Percentiles rank a stretch among this genome's conserved stretches.
Conservation (phyloP, 92 coral and sea anemone genomes). For the Siderastrea siderea region DNA sequence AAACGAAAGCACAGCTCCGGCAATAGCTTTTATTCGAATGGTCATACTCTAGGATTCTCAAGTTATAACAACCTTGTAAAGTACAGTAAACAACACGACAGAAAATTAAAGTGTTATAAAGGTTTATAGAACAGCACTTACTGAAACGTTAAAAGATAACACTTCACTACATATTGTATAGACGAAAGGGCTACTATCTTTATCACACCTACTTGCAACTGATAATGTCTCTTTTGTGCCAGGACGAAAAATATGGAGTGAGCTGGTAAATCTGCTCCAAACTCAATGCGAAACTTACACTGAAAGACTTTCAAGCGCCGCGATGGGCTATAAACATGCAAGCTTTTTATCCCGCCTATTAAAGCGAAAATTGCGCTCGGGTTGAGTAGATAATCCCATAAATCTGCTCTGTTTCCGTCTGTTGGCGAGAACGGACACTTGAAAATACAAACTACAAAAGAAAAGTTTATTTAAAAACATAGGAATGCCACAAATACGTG, state of each 20-base stretch:
- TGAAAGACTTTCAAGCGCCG: background rate
- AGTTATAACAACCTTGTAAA: too few relatives aligned
- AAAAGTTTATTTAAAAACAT: background rate
- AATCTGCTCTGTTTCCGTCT: background rate
- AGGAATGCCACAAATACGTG: background rate
- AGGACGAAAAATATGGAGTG: background rate
- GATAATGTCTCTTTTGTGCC: too few relatives aligned
- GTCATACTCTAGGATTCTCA: background rate
- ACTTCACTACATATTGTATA: background rate
- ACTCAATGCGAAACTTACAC: background rate
- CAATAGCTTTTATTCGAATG: background rate
- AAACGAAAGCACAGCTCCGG: background rate
- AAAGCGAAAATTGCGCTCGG: background rate
- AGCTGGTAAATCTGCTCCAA: background rate
- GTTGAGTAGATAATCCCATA: conserved; percentile 3
- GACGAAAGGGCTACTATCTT: too few relatives aligned
- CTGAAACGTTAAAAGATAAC: background rate
- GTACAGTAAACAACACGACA: background rate
- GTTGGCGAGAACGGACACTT: background rate
- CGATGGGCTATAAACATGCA: background rate
- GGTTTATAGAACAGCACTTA: background rate
- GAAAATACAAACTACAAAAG: background rate
- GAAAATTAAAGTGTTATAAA: background rate
- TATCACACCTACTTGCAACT: too few relatives aligned
- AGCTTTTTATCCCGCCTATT: background rate